Evolutionary conservation across 2,888 invertebrate species (phyloP), one percentile per base, ranked within the genome.

Genomic region (Nemoura dubitans): DNA sequence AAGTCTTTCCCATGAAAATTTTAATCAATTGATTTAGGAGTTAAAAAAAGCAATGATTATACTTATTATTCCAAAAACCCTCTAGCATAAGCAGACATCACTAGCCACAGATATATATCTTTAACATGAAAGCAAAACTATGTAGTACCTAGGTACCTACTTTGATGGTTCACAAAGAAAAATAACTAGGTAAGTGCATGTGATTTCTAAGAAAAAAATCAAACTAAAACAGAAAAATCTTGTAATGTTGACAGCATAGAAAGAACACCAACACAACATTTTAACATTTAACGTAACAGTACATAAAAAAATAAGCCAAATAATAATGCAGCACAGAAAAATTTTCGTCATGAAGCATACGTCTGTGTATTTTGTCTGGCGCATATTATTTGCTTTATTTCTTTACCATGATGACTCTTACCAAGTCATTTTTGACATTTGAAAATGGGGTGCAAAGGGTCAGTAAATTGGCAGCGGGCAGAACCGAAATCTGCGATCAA

Each of bases 221-320:
- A 2, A 78, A 28, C 78, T 78, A 78, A 27, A 78, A 28, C 10
- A 78, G n/a, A n/a, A 78, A 78, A 78, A 29, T n/a, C 10, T 7
- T 81, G 28, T 21, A 78, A 27, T 78, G 7, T 78, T 3, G 78
- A 81, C 30, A 29, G 83, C 26, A 83, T 29, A 30, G 30, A 36
- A 83, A 83, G 25, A 30, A 83, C 36, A 83, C 29, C 42, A 83
- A 42, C 43, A 83, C 83, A 42, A 83, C 83, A 83, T 29, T 81
- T 81, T 10, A n/a, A 29, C 30, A 81, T 29, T 81, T 28, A 81
- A 81, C 29, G 30, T n/a, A 29, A 16, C 30, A 81, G 81, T 21
- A 81, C 6, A 81, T 21, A 29, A 81, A 30, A 16, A 59, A 59
- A 59, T 59, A 59, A 59, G 21, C 21, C 59, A 36, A 36, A 36